Evolutionary conservation across 1,140 invertebrate genomes (phyloP).

Genomic region (Cheumatopsyche charites): DNA sequence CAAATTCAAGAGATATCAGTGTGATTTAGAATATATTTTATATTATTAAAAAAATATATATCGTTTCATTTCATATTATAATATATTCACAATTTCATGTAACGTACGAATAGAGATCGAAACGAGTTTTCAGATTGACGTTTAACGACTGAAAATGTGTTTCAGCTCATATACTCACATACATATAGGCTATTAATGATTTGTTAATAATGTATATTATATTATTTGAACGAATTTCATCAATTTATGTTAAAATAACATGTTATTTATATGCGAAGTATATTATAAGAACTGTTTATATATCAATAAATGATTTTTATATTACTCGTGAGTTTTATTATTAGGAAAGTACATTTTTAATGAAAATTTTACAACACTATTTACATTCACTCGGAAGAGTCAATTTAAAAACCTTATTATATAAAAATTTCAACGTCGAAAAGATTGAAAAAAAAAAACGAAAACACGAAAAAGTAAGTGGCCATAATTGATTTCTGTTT

Average conservation of each 20-base stretch:
- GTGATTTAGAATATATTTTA: conserved; percentile 27
- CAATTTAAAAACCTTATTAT: too few relatives aligned
- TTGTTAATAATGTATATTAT: conserved; percentile 6
- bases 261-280: conserved; percentile 9
- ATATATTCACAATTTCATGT: background rate
- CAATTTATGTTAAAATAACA: conserved; percentile 7
- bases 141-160: too few relatives aligned
- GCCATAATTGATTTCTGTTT: background rate
- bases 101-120: background rate
- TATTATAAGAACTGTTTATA: conserved; percentile 2
- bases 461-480: background rate
- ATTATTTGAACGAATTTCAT: background rate
- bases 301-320: conserved; percentile 25
- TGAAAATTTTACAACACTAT: too few relatives aligned
- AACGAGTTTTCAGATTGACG: too few relatives aligned
- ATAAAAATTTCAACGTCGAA: too few relatives aligned
- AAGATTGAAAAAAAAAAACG: too few relatives aligned
- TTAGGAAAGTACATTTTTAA: too few relatives aligned
- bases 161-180: background rate
- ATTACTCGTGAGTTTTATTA: too few relatives aligned
- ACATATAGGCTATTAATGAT: background rate
- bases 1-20: conserved; percentile 49
- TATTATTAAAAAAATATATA: conserved; percentile 9
- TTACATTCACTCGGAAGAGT: too few relatives aligned
- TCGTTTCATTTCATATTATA: background rate